Conservation (phyloP, 2,113 vertebrate species). For the Hypomesus transpacificus region DNA sequence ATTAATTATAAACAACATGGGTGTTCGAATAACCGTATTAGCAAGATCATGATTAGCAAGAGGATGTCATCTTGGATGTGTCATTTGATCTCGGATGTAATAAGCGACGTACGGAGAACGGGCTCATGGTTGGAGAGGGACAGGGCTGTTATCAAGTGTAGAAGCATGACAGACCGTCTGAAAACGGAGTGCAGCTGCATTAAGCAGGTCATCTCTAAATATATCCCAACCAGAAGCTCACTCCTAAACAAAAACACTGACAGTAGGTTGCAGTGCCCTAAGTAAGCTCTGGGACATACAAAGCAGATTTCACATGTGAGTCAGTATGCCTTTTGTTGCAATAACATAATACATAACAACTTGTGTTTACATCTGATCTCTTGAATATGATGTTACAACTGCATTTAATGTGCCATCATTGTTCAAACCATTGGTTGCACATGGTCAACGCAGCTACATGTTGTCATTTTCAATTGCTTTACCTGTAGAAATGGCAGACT, state of each 20-base stretch:
- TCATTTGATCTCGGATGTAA: too few species aligned
- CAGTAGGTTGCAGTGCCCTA: background rate
- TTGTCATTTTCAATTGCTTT: slow-evolving; percentile 8
- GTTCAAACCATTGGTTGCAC: too few species aligned
- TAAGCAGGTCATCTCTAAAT: slow-evolving; percentile 61
- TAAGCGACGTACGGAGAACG: too few species aligned
- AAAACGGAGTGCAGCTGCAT: slow-evolving; percentile 37
- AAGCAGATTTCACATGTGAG: background rate
- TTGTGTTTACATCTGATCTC: background rate
- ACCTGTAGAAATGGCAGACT: slow-evolving; percentile 67
- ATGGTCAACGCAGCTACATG: background rate
- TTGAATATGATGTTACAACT: too few species aligned
- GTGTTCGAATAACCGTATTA: too few species aligned
- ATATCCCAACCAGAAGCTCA: slow-evolving; percentile 46
- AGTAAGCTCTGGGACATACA: background rate
- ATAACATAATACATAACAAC: background rate
- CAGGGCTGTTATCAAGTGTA: background rate
- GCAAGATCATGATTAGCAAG: too few species aligned
- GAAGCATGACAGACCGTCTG: slow-evolving; percentile 28
- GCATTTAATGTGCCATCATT: too few species aligned
- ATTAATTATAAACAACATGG: too few species aligned
- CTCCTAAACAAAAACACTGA: slow-evolving; percentile 49
- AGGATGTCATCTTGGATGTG: too few species aligned
- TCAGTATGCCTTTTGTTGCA: background rate
- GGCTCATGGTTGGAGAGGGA: background rate